These are phyloP conservation scores for Oreochromis spilurus DNA, from an alignment of 2,113 vertebrate species.

Conservation along the genomic window DNA sequence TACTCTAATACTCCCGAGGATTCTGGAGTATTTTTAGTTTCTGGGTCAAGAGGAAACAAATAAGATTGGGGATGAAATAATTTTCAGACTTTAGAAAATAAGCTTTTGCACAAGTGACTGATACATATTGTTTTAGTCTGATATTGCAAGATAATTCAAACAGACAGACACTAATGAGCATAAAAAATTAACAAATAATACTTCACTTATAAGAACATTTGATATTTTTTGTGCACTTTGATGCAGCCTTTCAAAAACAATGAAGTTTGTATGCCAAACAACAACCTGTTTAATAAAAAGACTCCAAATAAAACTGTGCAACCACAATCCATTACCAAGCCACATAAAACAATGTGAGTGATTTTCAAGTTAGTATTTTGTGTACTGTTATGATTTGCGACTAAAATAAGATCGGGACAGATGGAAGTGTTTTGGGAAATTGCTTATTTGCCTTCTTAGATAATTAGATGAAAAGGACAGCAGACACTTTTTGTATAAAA, in stretches of 20 bases:
- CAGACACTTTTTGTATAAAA: neutral
- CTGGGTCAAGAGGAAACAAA: slow-evolving; percentile 31
- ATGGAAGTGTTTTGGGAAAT: neutral
- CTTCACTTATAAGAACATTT: neutral
- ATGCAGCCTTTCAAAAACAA: neutral
- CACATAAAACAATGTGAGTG: neutral
- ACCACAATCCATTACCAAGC: neutral
- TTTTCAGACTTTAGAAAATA: neutral
- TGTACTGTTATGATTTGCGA: neutral
- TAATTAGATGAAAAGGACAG: neutral
- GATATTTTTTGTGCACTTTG: neutral
- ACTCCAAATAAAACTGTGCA: neutral
- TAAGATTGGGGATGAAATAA: neutral
- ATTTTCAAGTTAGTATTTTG: neutral
- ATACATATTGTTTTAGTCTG: neutral
- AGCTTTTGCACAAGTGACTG: neutral
- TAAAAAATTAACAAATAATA: neutral
- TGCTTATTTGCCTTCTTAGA: neutral
- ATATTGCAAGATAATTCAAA: neutral
- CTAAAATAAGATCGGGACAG: neutral
- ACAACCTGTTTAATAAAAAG: neutral
- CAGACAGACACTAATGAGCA: neutral
- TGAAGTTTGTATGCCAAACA: neutral
- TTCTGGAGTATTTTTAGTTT: slow-evolving; percentile 22
- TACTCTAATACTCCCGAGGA: neutral